Base-by-base conservation (phyloP, 2,888 invertebrate species). In the Zootermopsis nevadensis region DNA sequence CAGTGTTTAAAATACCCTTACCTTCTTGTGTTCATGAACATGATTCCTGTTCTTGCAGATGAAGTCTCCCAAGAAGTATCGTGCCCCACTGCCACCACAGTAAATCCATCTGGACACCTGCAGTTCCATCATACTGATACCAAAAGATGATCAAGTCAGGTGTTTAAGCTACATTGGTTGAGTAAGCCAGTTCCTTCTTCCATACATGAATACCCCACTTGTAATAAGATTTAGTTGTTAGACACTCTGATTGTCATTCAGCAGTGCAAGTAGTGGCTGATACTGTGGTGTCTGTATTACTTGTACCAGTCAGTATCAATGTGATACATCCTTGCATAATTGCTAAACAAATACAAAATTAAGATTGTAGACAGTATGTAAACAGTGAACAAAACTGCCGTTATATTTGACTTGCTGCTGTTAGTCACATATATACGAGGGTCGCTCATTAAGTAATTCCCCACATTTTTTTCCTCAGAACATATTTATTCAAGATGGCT, bases 1-100 rank as follows among this genome's bases (percentile, higher is more conserved):
- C n/a, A 38, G 4, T 7, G 38, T 10, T 38, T 38, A 38, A 38
- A 10, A 38, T 7, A 38, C 4, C 38, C 10, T 4, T 4, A 38
- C 38, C 38, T 38, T 48, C 48, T 48, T 48, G 1, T 48, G 19
- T 19, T 48, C 48, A 12, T 48, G 0, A 48, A 48, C 19, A 48
- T 48, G 48, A 19, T 48, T 48, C 15, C 48, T 81, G 42, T 82
- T 82, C 66, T 84, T 85, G 27, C 85, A 86, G 86, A 81, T 84
- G 83, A 86, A 85, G 82, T 86, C 86, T 33, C 80, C 76, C 72
- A 86, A 86, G 85, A 86, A 86, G 84, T 85, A 86, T 77, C 83
- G 83, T 69, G 86, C 86, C 15, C 86, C 86, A 27, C 84, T 77
- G 22, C 86, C 86, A 38, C 86, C 85, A 24, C 83, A 69, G 81